phyloP scores from a whole-genome alignment of 2,113 vertebrate species.

The Zeus faber region DNA sequence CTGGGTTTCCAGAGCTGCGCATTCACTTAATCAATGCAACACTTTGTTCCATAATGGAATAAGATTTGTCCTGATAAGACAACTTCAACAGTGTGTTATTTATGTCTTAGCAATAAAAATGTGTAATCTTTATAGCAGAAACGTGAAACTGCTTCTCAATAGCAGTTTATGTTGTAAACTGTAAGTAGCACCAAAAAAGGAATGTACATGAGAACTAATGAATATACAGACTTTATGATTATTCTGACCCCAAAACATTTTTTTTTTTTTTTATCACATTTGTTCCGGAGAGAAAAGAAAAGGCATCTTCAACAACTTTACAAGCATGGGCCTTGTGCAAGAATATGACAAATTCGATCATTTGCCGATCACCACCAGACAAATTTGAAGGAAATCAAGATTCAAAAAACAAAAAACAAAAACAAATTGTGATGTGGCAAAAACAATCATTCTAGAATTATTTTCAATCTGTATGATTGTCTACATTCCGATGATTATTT shows the following conservation, averaged over 20 bases:
- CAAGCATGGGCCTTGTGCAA: slow-evolving; percentile 49
- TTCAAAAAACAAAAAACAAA: not conserved
- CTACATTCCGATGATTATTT: too few relatives aligned
- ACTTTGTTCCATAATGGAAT: slow-evolving; percentile 22
- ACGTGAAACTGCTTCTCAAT: slow-evolving; percentile 36
- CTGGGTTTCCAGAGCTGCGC: slow-evolving; percentile 28
- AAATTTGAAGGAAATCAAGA: slow-evolving; percentile 13
- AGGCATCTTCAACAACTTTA: slow-evolving; percentile 52
- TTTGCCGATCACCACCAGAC: slow-evolving; percentile 51
- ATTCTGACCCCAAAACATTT: slow-evolving; percentile 56
- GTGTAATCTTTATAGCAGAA: slow-evolving; percentile 18
- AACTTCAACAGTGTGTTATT: slow-evolving; percentile 4
- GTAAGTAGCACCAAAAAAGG: slow-evolving; percentile 67
- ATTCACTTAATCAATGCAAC: slow-evolving; percentile 26
- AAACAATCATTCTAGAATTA: not conserved
- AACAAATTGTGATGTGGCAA: too few relatives aligned
- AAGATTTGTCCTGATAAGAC: slow-evolving; percentile 9
- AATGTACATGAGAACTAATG: slow-evolving; percentile 70
- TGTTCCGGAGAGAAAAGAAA: slow-evolving; percentile 59
- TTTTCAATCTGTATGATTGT: not conserved
- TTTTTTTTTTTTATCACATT: slow-evolving; percentile 58
- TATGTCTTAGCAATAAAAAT: slow-evolving; percentile 18
- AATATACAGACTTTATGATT: slow-evolving; percentile 55
- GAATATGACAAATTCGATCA: slow-evolving; percentile 50
- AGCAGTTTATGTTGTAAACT: slow-evolving; percentile 20